Evolutionary conservation across 2,113 vertebrate species (phyloP).

Genomic region (Apaloderma vittatum): DNA sequence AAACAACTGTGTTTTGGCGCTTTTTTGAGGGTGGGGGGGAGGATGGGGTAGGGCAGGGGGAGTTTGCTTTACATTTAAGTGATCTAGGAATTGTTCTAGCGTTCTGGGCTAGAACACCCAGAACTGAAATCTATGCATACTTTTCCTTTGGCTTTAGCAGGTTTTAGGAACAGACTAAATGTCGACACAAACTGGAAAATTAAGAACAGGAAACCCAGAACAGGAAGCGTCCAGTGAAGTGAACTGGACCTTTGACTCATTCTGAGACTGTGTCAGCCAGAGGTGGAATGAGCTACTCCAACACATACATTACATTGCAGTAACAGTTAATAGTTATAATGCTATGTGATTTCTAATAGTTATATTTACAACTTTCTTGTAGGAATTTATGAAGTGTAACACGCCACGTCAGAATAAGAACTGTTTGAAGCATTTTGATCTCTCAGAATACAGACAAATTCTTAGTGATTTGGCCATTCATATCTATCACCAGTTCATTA

Average conservation of each 20-base stretch:
- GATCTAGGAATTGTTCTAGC: neutral
- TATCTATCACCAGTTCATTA: slow-evolving; percentile 91
- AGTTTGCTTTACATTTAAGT: neutral
- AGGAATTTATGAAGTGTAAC: slow-evolving; percentile 93
- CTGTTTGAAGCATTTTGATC: slow-evolving; percentile 94
- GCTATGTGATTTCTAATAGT: neutral
- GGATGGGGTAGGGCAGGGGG: too few species aligned
- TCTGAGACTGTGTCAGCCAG: neutral
- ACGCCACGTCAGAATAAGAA: slow-evolving; percentile 91
- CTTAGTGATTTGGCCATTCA: slow-evolving; percentile 94
- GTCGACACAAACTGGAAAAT: neutral
- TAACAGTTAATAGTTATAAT: neutral
- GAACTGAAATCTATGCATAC: neutral
- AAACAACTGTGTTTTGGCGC: fast-evolving
- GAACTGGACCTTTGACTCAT: neutral
- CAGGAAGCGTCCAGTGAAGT: neutral
- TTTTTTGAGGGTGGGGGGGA: fast-evolving
- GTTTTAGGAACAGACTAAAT: neutral
- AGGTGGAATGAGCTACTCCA: neutral
- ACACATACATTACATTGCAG: neutral
- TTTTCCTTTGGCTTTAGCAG: neutral
- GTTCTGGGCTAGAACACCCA: too few species aligned
- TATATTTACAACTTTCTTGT: slow-evolving; percentile 19
- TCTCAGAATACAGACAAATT: slow-evolving; percentile 94
- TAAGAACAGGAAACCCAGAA: neutral